These are phyloP conservation scores for Ophthalmolycus amberensis DNA, from an alignment of 2,113 vertebrate species.

Conservation along the genomic window DNA sequence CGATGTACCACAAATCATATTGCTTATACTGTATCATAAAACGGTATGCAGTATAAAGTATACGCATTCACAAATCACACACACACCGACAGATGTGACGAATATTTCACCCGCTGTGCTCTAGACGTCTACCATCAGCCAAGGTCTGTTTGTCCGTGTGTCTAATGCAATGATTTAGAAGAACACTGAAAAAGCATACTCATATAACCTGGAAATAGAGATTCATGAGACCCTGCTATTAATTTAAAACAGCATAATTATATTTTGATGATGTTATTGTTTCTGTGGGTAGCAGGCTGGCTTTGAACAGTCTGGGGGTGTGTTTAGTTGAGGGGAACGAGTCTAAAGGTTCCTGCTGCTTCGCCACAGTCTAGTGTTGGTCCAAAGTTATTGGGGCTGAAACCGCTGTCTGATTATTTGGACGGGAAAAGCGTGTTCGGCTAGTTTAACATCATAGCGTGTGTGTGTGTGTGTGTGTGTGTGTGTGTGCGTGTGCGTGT, in stretches of 20 bases:
- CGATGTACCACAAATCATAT: conserved; percentile 27
- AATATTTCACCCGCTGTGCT: conserved; percentile 56
- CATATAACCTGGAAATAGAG: conserved; percentile 40
- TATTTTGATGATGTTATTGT: conserved; percentile 71
- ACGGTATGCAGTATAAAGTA: conserved; percentile 68
- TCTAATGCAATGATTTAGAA: conserved; percentile 36
- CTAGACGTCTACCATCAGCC: conserved; percentile 44
- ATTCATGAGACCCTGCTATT: conserved; percentile 64
- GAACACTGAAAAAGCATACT: conserved; percentile 16
- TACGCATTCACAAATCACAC: conserved; percentile 49
- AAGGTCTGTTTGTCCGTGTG: conserved; percentile 48
- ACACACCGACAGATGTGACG: conserved; percentile 47
- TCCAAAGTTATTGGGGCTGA: conserved; percentile 55
- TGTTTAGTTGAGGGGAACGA: conserved; percentile 31
- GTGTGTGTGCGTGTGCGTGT: conserved; percentile 24
- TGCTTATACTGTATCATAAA: conserved; percentile 45
- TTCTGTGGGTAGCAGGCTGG: conserved; percentile 47
- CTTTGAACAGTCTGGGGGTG: conserved; percentile 60
- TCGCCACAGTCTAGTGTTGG: conserved; percentile 56
- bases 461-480: conserved; percentile 28
- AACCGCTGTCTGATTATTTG: conserved; percentile 59
- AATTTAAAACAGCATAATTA: conserved; percentile 68
- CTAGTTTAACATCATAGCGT: conserved; percentile 34
- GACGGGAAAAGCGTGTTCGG: conserved; percentile 53
- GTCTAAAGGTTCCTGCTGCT: conserved; percentile 56